Evolutionary conservation across 2,113 vertebrate genomes (phyloP).

Genomic region (Misgurnus mizolepis): DNA sequence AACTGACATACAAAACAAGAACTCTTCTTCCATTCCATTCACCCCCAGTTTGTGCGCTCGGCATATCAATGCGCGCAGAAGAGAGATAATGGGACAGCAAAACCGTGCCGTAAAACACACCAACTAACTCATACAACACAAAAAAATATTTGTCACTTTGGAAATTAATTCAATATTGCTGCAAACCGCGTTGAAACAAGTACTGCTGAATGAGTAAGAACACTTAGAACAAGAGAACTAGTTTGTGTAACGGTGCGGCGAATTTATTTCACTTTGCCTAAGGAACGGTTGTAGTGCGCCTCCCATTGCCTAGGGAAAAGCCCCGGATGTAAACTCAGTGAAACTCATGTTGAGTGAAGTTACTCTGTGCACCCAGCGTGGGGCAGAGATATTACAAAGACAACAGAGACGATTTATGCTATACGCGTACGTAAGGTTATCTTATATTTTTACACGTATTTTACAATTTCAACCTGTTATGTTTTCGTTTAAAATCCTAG

Average conservation of each 20-base stretch:
- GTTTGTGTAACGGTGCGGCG: constrained; percentile 82
- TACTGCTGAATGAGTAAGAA: constrained; percentile 20
- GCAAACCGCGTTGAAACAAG: not conserved
- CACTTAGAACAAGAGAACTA: constrained; percentile 73
- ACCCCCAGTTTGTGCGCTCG: constrained; percentile 78
- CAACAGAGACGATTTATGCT: not conserved
- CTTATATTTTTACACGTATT: too few relatives aligned
- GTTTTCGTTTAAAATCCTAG: not conserved
- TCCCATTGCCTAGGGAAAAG: constrained; percentile 86
- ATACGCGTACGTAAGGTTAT: not conserved
- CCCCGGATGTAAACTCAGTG: constrained; percentile 87
- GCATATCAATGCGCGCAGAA: constrained; percentile 62
- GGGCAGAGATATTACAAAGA: not conserved
- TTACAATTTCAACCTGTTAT: not conserved
- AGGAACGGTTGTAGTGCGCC: constrained; percentile 84
- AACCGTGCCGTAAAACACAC: constrained; percentile 37
- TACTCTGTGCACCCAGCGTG: constrained; percentile 53
- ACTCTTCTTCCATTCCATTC: constrained; percentile 72
- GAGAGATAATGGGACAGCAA: constrained; percentile 62
- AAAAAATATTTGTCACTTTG: not conserved
- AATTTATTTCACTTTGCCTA: constrained; percentile 90
- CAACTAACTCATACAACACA: constrained; percentile 16
- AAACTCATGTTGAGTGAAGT: constrained; percentile 85
- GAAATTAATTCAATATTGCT: not conserved
- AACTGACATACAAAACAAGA: constrained; percentile 71